Evolutionary conservation across 1,140 invertebrate genomes (phyloP).

Genomic region (Trachelipus rathkii): DNA sequence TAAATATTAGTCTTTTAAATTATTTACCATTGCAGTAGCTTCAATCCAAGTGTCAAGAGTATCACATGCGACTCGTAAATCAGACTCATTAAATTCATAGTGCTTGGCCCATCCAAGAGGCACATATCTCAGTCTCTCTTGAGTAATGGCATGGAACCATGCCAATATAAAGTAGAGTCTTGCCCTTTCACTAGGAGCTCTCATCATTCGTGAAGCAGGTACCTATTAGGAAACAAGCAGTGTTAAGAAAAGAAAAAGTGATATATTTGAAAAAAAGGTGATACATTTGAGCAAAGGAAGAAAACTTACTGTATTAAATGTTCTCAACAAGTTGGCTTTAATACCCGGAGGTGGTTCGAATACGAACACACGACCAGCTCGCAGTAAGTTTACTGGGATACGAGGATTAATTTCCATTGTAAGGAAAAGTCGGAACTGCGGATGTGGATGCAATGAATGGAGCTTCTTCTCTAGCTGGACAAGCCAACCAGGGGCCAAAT

Average conservation of each 20-base stretch:
- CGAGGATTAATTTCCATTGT: slow-evolving; percentile 94
- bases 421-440: slow-evolving; percentile 78
- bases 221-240: slow-evolving; percentile 53
- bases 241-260: no score
- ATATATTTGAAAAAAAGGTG: no score
- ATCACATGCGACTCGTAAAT: slow-evolving; percentile 94
- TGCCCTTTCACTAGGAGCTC: slow-evolving; percentile 86
- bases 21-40: slow-evolving; percentile 79
- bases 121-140: slow-evolving; percentile 72
- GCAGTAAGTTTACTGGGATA: slow-evolving; percentile 86
- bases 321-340: slow-evolving; percentile 88
- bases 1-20: no score
- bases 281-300: no score
- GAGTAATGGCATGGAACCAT: slow-evolving; percentile 99
- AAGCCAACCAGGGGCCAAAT: slow-evolving; percentile 96
- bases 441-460: slow-evolving; percentile 89
- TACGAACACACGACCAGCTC: slow-evolving; percentile 93
- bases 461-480: slow-evolving; percentile 98
- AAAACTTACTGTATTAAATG: slow-evolving; percentile 83
- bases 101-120: slow-evolving; percentile 98
- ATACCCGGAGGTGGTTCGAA: slow-evolving; percentile 99
- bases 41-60: slow-evolving; percentile 99
- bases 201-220: slow-evolving; percentile 84
- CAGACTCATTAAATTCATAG: slow-evolving; percentile 98
- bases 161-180: slow-evolving; percentile 94